phyloP scores from a whole-genome alignment of 2,888 invertebrate genomes.

The Cotesia congregata region DNA sequence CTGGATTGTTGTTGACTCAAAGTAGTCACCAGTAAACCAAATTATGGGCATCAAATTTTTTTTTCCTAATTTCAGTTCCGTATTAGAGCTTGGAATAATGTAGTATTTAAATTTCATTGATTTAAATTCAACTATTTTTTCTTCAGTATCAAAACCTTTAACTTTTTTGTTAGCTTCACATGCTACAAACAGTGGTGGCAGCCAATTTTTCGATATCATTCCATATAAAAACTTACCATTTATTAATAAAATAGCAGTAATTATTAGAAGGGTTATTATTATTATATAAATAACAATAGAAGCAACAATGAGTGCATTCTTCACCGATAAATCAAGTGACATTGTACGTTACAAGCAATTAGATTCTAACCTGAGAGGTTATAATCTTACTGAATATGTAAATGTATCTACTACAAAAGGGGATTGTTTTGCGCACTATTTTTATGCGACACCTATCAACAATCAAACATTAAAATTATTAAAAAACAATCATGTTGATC shows the following conservation, averaged over 20 bases:
- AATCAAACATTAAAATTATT: neutral
- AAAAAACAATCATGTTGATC: neutral
- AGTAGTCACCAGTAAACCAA: neutral
- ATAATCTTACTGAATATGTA: neutral
- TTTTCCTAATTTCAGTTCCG: neutral
- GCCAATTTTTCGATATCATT: neutral
- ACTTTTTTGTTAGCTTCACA: neutral
- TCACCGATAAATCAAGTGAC: neutral
- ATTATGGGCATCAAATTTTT: neutral
- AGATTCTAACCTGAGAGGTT: neutral
- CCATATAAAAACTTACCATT: neutral
- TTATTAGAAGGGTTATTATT: slow-evolving; percentile 8
- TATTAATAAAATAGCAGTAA: neutral
- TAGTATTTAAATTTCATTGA: neutral
- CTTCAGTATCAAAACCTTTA: neutral
- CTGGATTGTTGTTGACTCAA: neutral
- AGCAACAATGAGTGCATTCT: neutral
- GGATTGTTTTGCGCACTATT: neutral
- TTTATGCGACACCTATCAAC: neutral
- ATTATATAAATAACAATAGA: neutral
- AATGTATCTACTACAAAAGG: neutral
- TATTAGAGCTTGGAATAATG: neutral
- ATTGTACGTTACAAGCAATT: neutral
- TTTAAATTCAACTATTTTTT: neutral
- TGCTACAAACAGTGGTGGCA: neutral